Percentiles rank a stretch among this genome's conserved stretches.
These are phyloP conservation scores for Ispidina picta DNA, from an alignment of 2,797 vertebrate species.

Conservation along the genomic window DNA sequence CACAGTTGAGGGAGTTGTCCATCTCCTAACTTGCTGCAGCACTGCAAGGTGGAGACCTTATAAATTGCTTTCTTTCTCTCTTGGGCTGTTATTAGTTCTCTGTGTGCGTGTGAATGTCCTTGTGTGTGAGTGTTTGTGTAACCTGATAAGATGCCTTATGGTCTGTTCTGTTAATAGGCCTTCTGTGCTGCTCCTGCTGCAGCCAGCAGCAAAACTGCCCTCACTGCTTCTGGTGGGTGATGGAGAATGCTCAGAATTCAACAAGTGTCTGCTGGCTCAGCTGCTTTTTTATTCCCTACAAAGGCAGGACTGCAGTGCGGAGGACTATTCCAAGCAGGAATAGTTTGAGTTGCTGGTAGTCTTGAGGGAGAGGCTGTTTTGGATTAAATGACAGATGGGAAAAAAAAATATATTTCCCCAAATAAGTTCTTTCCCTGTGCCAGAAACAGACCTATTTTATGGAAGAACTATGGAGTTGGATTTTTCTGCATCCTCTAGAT, in stretches of 20 bases:
- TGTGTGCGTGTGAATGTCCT: not conserved
- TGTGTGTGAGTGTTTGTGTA: not conserved
- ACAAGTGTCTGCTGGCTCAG: constrained; percentile 5
- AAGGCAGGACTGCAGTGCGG: not conserved
- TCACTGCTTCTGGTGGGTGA: not conserved
- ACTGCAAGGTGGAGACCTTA: not conserved
- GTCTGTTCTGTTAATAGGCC: not conserved
- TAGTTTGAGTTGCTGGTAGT: not conserved
- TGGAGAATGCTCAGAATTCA: constrained; percentile 53
- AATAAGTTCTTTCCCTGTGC: not conserved
- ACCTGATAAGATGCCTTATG: not conserved
- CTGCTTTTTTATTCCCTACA: not conserved
- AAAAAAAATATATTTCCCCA: not conserved
- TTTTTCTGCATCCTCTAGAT: not conserved
- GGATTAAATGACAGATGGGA: not conserved
- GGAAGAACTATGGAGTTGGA: not conserved
- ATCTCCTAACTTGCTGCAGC: not conserved
- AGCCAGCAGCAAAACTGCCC: constrained; percentile 14
- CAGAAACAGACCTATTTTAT: not conserved
- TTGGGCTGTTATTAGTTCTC: not conserved
- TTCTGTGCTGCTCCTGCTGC: not conserved
- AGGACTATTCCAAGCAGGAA: not conserved
- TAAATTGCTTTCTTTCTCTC: not conserved
- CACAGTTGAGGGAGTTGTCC: not conserved
- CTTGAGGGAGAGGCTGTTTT: not conserved